Evolutionary conservation across 2,797 vertebrate genomes (phyloP).

Genomic region (Melanotaenia maccullochi): DNA sequence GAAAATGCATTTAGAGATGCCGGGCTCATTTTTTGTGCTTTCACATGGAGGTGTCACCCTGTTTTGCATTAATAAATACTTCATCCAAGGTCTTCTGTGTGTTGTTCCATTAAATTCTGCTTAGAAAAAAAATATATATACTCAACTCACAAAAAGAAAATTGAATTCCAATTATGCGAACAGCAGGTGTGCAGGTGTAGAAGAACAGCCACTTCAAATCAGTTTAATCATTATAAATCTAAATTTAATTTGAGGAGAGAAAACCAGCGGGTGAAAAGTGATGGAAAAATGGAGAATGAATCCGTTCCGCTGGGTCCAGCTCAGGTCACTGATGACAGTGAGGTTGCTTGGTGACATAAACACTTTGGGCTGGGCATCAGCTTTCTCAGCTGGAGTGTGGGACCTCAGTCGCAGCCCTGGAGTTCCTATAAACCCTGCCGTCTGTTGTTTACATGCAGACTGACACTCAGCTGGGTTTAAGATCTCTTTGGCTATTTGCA

Average conservation of each 20-base stretch:
- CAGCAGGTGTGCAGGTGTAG: constrained; percentile 10
- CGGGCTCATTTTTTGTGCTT: constrained; percentile 59
- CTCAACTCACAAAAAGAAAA: constrained; percentile 25
- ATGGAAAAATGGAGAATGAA: constrained; percentile 11
- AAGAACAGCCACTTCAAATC: constrained; percentile 9
- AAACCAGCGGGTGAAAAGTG: constrained; percentile 4
- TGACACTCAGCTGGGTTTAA: constrained; percentile 48
- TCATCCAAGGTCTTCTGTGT: constrained; percentile 44
- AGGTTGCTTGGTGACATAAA: constrained; percentile 59
- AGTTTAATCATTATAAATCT: constrained; percentile 18
- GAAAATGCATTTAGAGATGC: constrained; percentile 64
- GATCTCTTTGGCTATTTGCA: constrained; percentile 17
- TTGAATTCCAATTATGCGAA: constrained; percentile 24
- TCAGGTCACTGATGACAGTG: constrained; percentile 41
- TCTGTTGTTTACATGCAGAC: constrained; percentile 79
- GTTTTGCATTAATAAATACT: constrained; percentile 61
- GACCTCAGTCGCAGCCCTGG: constrained; percentile 55
- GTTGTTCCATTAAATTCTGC: constrained; percentile 38
- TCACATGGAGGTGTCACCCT: constrained; percentile 46
- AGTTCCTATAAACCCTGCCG: constrained; percentile 75
- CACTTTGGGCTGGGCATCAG: constrained; percentile 56
- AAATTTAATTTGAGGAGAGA: constrained; percentile 19
- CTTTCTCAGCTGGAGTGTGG: constrained; percentile 66
- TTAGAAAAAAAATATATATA: constrained; percentile 27
- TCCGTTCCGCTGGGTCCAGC: constrained; percentile 25